Conservation (phyloP, 2,888 invertebrate genomes). For the Drosophila histrio region DNA sequence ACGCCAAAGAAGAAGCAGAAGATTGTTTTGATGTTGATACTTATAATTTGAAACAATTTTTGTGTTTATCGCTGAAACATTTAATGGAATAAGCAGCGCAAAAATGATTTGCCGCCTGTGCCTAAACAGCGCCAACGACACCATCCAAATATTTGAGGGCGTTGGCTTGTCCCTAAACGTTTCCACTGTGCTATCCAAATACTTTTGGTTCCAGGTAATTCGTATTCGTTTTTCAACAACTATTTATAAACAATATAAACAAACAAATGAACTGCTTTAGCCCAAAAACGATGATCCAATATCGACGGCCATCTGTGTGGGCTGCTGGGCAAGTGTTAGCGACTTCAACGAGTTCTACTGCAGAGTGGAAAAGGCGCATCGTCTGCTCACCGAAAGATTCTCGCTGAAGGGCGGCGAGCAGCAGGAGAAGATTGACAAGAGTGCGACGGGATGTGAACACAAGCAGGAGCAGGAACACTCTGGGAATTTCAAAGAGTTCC, state of each 20-base stretch:
- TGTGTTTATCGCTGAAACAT: slow-evolving; percentile 14
- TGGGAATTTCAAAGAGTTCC: slow-evolving; percentile 11
- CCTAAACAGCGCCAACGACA: slow-evolving; percentile 76
- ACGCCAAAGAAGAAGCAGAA: background rate
- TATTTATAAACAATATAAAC: background rate
- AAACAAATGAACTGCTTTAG: slow-evolving; percentile 32
- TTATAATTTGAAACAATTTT: slow-evolving; percentile 9
- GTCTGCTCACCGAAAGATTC: slow-evolving; percentile 79
- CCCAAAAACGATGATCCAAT: slow-evolving; percentile 75
- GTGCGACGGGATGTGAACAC: background rate
- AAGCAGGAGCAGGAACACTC: slow-evolving; percentile 9
- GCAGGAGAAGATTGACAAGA: background rate
- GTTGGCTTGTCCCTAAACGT: slow-evolving; percentile 74
- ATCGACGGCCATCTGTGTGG: slow-evolving; percentile 80
- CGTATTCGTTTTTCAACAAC: background rate
- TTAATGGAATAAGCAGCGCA: slow-evolving; percentile 34
- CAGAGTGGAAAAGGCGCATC: slow-evolving; percentile 78
- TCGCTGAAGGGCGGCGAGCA: slow-evolving; percentile 41
- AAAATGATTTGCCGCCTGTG: slow-evolving; percentile 83
- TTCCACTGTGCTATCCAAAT: slow-evolving; percentile 76
- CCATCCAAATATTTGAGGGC: slow-evolving; percentile 80
- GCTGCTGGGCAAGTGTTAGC: slow-evolving; percentile 78
- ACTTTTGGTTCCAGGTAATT: slow-evolving; percentile 83
- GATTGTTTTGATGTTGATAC: slow-evolving; percentile 35
- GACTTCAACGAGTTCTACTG: slow-evolving; percentile 78